These are phyloP conservation scores for Chaenogobius annularis DNA, from an alignment of 2,113 vertebrate species.

Conservation along the genomic window DNA sequence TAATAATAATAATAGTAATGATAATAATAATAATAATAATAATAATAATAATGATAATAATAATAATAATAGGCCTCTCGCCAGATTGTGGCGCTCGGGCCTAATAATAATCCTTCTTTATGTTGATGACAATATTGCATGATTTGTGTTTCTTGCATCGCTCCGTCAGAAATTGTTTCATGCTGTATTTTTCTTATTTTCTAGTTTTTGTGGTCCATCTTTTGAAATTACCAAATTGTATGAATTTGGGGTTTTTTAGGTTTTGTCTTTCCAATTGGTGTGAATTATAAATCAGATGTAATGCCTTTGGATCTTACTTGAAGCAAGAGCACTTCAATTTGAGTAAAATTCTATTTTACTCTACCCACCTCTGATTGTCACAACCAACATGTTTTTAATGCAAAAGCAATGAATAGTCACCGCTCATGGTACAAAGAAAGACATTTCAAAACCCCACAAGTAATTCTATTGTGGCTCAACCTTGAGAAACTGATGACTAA, in stretches of 20 bases:
- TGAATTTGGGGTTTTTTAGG: no score
- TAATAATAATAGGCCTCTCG: no score
- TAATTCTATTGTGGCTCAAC: conserved; percentile 56
- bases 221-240: no score
- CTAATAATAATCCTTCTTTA: no score
- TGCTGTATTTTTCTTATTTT: no score
- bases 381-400: conserved; percentile 1
- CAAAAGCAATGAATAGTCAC: conserved; percentile 7
- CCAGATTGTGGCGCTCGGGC: no score
- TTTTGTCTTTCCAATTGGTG: not conserved
- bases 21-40: no score
- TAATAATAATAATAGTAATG: no score
- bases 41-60: no score
- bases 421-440: not conserved
- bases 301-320: not conserved
- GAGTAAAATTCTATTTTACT: not conserved
- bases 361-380: not conserved
- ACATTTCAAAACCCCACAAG: conserved; percentile 2
- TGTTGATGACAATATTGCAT: no score
- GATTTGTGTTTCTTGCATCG: not conserved
- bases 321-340: not conserved
- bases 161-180: not conserved
- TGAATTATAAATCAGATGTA: not conserved
- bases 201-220: no score
- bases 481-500: conserved; percentile 71